Evolutionary conservation across 2,888 invertebrate genomes (phyloP), one percentile per base, ranked within the genome.

Genomic region (Octonoba sinensis): DNA sequence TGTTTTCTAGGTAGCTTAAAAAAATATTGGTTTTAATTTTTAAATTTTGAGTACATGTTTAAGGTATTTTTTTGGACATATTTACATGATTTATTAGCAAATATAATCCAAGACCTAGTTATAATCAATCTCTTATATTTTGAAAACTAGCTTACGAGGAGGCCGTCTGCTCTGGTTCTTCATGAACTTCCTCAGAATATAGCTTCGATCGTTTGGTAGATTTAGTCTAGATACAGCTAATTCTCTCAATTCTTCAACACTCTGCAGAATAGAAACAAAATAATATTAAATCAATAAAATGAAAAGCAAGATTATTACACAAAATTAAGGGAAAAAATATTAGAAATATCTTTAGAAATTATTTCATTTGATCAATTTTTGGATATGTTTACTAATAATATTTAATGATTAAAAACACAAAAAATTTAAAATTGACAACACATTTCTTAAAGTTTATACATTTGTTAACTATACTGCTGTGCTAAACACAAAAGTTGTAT

Each of bases 111-210:
- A n/a, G n/a, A n/a, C n/a, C n/a, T n/a, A n/a, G n/a, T 36, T 11
- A 36, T 36, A 36, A 36, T 36, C 1, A 36, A 36, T 36, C 36
- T 11, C 1, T 11, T 36, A 6, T 36, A 8, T 36, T 36, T 36
- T 6, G 36, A 36, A 8, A 36, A 36, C 6, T n/a, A 24, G 64
- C 83, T 83, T 70, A 83, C 83, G 67, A 27, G 83, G 83, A 18
- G 75, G 78, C 49, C 62, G 79, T 60, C 51, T 81, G 46, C 36
- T 69, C 24, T 74, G 75, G 64, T 24, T 54, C 49, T 75, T 69
- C n/a, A 70, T 24, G 8, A 62, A 72, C 59, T 83, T 83, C 16
- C 83, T 65, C 18, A 83, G 56, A 20, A 81, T 36, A 51, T 64
- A 83, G n/a, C 36, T 56, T 51, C 56, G 20, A 27, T 36, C 64